Evolutionary conservation across 1,140 invertebrate genomes (phyloP).

Genomic region (Micrasema longulum): DNA sequence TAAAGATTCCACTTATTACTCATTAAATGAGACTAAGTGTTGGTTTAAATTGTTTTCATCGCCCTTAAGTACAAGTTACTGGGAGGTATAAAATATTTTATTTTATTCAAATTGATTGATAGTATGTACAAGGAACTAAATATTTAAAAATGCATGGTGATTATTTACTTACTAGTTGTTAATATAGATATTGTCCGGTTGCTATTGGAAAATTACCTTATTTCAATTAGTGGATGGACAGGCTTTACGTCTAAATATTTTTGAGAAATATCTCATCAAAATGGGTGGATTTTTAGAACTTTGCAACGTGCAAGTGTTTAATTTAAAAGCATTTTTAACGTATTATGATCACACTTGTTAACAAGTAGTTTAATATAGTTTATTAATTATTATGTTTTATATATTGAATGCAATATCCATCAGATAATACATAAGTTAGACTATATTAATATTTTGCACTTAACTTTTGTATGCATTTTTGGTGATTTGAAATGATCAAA

Average conservation of each 20-base stretch:
- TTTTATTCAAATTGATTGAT: background rate
- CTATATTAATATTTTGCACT: no score
- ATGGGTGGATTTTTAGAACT: slow-evolving; percentile 28
- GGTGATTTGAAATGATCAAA: no score
- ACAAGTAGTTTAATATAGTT: background rate
- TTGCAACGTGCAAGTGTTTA: background rate
- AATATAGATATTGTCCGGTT: background rate
- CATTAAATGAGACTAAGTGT: background rate
- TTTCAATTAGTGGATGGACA: slow-evolving; percentile 22
- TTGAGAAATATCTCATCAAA: slow-evolving; percentile 14
- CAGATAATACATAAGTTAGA: no score
- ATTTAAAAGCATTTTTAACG: background rate
- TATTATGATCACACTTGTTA: slow-evolving; percentile 2
- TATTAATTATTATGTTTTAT: background rate
- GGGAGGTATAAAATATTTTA: background rate
- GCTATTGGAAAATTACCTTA: background rate
- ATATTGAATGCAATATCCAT: no score
- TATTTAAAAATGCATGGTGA: background rate
- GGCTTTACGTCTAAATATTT: slow-evolving; percentile 10
- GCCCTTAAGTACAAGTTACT: no score
- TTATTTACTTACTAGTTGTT: background rate
- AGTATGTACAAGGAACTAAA: background rate
- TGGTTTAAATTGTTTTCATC: background rate
- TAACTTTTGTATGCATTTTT: background rate
- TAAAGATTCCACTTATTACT: no score